Base-by-base conservation (phyloP, 1,140 invertebrate genomes). In the Lordiphosa collinella region DNA sequence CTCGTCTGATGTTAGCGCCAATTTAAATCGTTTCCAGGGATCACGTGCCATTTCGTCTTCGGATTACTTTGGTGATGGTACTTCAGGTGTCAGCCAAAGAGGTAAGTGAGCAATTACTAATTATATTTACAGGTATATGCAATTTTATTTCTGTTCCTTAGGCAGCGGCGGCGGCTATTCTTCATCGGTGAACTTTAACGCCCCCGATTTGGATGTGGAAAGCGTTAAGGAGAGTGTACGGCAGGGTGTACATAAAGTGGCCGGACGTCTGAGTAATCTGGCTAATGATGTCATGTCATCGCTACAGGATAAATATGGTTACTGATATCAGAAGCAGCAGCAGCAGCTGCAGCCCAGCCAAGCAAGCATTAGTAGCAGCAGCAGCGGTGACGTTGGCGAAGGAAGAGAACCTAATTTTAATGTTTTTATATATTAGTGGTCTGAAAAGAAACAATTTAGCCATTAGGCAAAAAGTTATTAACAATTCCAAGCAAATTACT, bases 151-250 rank as follows among this genome's bases (percentile, higher is more conserved):
- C 0, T 10, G 4, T 18, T 18, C 16, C 1, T 46, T 51, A 6
- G 66, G 62, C n/a, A 31, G 50, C 7, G 57, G 52, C 22, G 64
- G 46, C 37, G 79, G 79, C 5, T 87, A 87, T 25, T 59, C 70
- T 4, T 80, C 86, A 12, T 73, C 76, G 4, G 82, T 82, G 1
- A 88, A 88, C 36, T 88, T 88, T 4, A 79, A 79, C 62, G 68
- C 86, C 0, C 86, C 86, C 4, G 92, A 97, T 89, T 92, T 99
- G 41, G 76, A 80, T 22, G 78, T 67, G 34, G 96, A 98, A 64
- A 98, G 99, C 86, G 96, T 99, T 0, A 96, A 96, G 88, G 98
- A 99, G 90, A 97, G 96, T 72, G 97, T 99, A 5, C 93, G 94
- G 70, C 95, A 98, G 90, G 98, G 98, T 50, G 97, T 99, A 29